Base-by-base conservation (phyloP, 1,140 invertebrate genomes). In the Hypsibius dujardini region DNA sequence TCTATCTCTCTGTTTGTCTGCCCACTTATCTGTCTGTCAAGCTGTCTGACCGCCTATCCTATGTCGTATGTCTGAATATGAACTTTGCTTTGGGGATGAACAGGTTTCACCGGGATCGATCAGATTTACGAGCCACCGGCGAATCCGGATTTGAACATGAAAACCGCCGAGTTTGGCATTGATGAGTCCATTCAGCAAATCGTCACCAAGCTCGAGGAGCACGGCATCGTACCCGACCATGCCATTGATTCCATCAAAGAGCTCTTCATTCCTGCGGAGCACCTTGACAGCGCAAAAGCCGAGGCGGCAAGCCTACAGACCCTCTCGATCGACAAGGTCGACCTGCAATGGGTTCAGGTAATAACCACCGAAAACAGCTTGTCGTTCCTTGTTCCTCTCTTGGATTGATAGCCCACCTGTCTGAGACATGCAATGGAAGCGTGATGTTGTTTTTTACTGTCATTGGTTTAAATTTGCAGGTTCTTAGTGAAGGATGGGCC, bases 41-140 rank as follows among this genome's bases (percentile, higher is more conserved):
- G n/a, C n/a, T n/a, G n/a, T n/a, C n/a, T n/a, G n/a, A n/a, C n/a
- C n/a, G n/a, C n/a, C n/a, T n/a, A n/a, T n/a, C n/a, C n/a, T n/a
- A n/a, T n/a, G n/a, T n/a, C n/a, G n/a, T n/a, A n/a, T n/a, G n/a
- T n/a, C n/a, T n/a, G n/a, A n/a, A n/a, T n/a, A n/a, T n/a, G n/a
- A n/a, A n/a, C n/a, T n/a, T n/a, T n/a, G n/a, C n/a, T n/a, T n/a
- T n/a, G n/a, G n/a, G n/a, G n/a, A n/a, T n/a, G n/a, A n/a, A n/a
- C n/a, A 86, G 90, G 92, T 28, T 98, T 98, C 77, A 98, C 95
- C 73, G 95, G 95, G n/a, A 93, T 98, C 72, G 94, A 96, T 77
- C 88, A 92, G 74, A 85, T 85, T 60, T 98, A 98, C 79, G 93
- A 98, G 78, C 84, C 84, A 42, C 95, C 95, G 0, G 83, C 85